Conservation (phyloP, 2,888 invertebrate genomes). For the Cryptophagus acutangulus region DNA sequence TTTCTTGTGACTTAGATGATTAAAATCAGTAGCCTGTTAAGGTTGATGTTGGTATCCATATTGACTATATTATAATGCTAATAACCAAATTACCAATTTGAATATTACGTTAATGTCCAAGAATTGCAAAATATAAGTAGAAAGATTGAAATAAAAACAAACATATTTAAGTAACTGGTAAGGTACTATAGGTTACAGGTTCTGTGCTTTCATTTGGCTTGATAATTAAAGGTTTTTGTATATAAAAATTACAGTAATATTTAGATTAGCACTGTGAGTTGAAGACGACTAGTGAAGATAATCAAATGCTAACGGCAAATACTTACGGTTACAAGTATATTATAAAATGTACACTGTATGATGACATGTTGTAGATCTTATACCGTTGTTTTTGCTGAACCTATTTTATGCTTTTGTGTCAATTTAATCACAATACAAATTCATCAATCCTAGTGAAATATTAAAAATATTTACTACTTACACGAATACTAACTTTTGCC, state of each 20-base stretch:
- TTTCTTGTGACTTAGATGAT: too few species aligned
- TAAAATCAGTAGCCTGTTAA: too few species aligned
- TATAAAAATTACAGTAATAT: constrained; percentile 1
- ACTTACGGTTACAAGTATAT: constrained; percentile 7
- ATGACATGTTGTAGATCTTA: constrained; percentile 7
- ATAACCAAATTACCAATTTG: too few species aligned
- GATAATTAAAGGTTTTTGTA: not conserved
- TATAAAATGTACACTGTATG: constrained; percentile 7
- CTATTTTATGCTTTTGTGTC: not conserved
- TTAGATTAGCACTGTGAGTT: not conserved
- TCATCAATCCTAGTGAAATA: not conserved
- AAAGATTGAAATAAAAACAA: too few species aligned
- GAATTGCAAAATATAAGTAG: too few species aligned
- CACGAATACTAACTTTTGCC: too few species aligned
- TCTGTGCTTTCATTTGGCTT: too few species aligned
- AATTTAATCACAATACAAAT: not conserved
- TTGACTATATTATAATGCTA: too few species aligned
- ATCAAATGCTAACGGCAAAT: constrained; percentile 8
- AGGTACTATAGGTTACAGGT: too few species aligned
- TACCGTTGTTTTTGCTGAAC: constrained; percentile 5
- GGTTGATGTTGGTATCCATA: too few species aligned
- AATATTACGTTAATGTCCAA: too few species aligned
- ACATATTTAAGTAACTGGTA: too few species aligned
- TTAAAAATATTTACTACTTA: not conserved
- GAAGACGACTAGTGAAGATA: constrained; percentile 2